Percentiles rank a stretch among this genome's conserved stretches.
Conservation (phyloP, 1,140 invertebrate genomes). For the Scaptomyza hsui region DNA sequence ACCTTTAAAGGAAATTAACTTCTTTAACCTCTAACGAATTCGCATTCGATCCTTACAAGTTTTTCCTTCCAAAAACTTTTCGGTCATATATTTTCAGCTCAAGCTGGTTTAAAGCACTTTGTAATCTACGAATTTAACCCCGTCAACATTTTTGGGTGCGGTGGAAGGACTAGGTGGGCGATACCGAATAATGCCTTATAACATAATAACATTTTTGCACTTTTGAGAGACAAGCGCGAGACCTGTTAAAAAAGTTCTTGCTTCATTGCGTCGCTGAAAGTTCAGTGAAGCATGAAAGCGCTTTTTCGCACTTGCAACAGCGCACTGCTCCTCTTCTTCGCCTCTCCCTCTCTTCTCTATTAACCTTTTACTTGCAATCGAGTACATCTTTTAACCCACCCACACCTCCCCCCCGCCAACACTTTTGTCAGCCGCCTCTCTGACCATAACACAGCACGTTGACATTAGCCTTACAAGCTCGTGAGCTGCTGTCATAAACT, state of each 20-base stretch:
- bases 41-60: background rate
- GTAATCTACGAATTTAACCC: constrained; percentile 24
- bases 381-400: background rate
- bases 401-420: background rate
- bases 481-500: constrained; percentile 78
- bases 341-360: background rate
- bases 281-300: constrained; percentile 72
- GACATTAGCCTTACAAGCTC: constrained; percentile 81
- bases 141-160: constrained; percentile 5
- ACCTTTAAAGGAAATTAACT: too few relatives aligned
- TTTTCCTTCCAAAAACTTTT: background rate
- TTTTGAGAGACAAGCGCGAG: constrained; percentile 11
- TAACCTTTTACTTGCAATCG: constrained; percentile 12
- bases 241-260: constrained; percentile 50
- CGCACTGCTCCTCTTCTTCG: background rate
- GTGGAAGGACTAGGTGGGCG: background rate
- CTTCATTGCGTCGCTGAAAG: constrained; percentile 59
- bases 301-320: constrained; percentile 72
- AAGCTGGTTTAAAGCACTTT: constrained; percentile 18
- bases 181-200: background rate
- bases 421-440: background rate
- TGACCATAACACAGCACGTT: constrained; percentile 54
- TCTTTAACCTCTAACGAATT: background rate
- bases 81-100: constrained; percentile 1
- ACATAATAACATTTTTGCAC: constrained; percentile 31